Evolutionary conservation across 2,888 invertebrate genomes (phyloP).

Genomic region (Conchocele bisecta): DNA sequence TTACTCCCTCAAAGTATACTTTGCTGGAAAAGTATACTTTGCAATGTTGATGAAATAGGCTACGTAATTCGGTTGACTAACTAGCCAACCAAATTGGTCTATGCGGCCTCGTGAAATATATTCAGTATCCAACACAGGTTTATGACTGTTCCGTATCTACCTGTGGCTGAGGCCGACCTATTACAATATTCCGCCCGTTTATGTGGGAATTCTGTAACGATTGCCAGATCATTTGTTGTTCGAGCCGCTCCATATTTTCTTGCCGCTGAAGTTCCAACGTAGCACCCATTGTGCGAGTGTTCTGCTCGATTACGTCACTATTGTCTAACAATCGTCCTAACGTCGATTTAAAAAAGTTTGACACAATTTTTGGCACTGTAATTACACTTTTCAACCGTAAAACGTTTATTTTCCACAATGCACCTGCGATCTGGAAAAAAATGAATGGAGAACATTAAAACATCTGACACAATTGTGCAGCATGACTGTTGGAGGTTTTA

Average conservation of each 20-base stretch:
- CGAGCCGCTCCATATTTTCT: constrained; percentile 84
- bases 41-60: too few relatives aligned
- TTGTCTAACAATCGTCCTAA: constrained; percentile 83
- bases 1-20: too few relatives aligned
- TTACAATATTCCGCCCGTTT: constrained; percentile 6
- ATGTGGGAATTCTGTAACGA: constrained; percentile 56
- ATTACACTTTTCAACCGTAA: constrained; percentile 82
- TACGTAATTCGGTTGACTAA: too few relatives aligned
- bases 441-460: too few relatives aligned
- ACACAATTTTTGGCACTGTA: constrained; percentile 82
- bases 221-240: constrained; percentile 83
- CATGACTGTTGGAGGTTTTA: too few relatives aligned
- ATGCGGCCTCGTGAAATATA: too few relatives aligned
- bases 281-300: constrained; percentile 83
- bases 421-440: constrained; percentile 81
- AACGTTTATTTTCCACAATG: constrained; percentile 83
- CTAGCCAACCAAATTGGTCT: too few relatives aligned
- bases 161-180: constrained; percentile 59
- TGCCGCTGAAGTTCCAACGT: constrained; percentile 84
- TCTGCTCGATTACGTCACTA: constrained; percentile 78
- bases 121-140: too few relatives aligned
- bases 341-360: constrained; percentile 75
- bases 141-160: constrained; percentile 33
- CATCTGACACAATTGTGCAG: too few relatives aligned
- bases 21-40: too few relatives aligned